Percentiles rank a stretch among this genome's conserved stretches.
Conservation (phyloP, 2,888 invertebrate species). For the Morpho deidamia region DNA sequence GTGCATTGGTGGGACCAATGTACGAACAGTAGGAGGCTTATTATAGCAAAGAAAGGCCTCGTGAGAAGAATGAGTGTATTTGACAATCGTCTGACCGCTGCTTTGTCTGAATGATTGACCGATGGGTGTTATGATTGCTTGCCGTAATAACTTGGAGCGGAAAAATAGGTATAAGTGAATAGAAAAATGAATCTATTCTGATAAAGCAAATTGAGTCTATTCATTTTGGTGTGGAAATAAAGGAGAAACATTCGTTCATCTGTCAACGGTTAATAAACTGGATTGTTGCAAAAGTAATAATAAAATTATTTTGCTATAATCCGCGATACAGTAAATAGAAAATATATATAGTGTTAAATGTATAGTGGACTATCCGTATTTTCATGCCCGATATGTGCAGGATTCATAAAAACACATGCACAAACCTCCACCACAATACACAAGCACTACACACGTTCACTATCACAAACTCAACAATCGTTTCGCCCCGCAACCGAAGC, state of each 20-base stretch:
- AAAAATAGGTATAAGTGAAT: conserved; percentile 10
- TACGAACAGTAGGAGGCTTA: conserved; percentile 41
- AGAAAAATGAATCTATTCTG: conserved; percentile 18
- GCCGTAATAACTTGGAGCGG: conserved; percentile 11
- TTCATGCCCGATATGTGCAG: too few relatives aligned
- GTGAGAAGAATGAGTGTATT: conserved; percentile 38
- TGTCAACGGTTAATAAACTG: too few relatives aligned
- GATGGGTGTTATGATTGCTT: conserved; percentile 29
- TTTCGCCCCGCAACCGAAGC: too few relatives aligned
- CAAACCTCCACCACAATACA: too few relatives aligned
- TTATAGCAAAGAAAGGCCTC: conserved; percentile 30
- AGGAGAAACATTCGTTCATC: neutral
- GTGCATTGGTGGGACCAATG: neutral
- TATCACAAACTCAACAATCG: too few relatives aligned
- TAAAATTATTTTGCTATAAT: too few relatives aligned
- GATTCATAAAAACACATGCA: too few relatives aligned
- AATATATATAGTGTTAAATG: too few relatives aligned
- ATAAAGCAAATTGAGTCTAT: conserved; percentile 16
- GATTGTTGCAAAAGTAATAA: too few relatives aligned
- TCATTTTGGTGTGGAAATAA: conserved; percentile 9
- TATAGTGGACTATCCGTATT: too few relatives aligned
- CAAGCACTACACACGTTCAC: too few relatives aligned
- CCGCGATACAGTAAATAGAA: too few relatives aligned
- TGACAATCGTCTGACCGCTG: conserved; percentile 36
- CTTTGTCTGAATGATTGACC: conserved; percentile 37